Base-by-base conservation (phyloP, 2,113 vertebrate species). In the Hippolais icterina region DNA sequence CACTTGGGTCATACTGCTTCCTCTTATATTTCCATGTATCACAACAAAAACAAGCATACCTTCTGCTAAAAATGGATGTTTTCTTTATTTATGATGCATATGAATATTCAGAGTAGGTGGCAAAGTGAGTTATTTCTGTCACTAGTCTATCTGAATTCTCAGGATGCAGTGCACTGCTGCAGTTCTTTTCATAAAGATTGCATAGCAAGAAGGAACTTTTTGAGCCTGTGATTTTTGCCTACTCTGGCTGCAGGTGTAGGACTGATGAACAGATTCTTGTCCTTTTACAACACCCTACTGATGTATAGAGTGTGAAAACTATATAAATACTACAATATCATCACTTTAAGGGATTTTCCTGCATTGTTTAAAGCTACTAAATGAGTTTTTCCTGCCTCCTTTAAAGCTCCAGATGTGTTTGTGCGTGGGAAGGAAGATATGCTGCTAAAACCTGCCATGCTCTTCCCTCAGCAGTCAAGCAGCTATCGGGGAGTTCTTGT, bases 401-500 rank as follows among this genome's bases (percentile, higher is more conserved):
- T 96, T 91, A 87, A 91, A 95, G 84, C 28, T 61, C 65, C 61
- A 83, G 59, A 79, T 79, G 74, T 53, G 46, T 93, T 95, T 86
- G 46, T 86, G 46, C 74, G 63, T 60, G 27, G 60, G 63, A 95
- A 82, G 77, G 44, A 89, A 69, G 78, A 17, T 50, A 13, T 1
- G 27, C 46, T 83, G 57, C 70, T 89, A 25, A 82, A 95, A 94
- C 78, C 54, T 83, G 57, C 27, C 19, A 2, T 61, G 46, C 19
- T 82, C 37, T 81, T 86, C n/a, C n/a, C 78, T 85, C 89, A 89
- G 87, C 69, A 89, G 87, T 61, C 0, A 3, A 71, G 74, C 72
- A 94, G 87, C 91, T 94, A 65, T 75, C 5, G 3, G 25, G 46
- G 44, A 75, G 44, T 52, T 89, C 57, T 74, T 86, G 42, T 47